phyloP scores from a whole-genome alignment of 2,888 invertebrate species.

The Rapana venosa region DNA sequence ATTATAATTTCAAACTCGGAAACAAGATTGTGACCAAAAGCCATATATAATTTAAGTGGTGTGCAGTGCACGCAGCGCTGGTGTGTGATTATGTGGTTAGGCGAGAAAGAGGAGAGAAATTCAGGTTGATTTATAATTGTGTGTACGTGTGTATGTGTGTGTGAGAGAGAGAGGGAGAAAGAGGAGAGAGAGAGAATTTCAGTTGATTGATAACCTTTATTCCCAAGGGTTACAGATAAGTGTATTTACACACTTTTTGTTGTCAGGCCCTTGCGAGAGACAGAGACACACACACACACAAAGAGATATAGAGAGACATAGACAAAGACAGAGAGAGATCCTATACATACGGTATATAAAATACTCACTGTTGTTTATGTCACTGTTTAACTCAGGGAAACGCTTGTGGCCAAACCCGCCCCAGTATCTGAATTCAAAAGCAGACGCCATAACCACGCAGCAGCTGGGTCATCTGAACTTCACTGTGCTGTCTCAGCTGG shows the following conservation, averaged over 20 bases:
- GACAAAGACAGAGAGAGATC: not conserved
- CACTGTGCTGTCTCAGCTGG: conserved; percentile 77
- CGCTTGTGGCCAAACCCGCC: conserved; percentile 78
- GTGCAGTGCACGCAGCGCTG: no score
- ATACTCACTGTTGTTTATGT: not conserved
- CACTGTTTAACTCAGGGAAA: conserved; percentile 53
- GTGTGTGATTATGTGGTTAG: no score
- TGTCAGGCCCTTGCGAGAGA: no score
- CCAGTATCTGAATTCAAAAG: conserved; percentile 77
- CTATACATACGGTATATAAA: no score
- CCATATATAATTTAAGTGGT: no score
- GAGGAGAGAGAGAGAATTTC: not conserved
- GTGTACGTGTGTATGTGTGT: not conserved
- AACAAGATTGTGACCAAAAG: no score
- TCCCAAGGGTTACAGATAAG: no score
- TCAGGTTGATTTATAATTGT: not conserved
- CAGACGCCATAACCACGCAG: conserved; percentile 79
- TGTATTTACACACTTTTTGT: no score
- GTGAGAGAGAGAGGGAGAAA: conserved; percentile 8
- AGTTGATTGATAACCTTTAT: no score
- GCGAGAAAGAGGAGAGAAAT: no score
- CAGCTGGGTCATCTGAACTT: conserved; percentile 79
- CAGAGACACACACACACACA: not conserved
- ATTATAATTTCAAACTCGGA: no score
- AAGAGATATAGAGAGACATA: not conserved